Conservation (phyloP, 2,113 vertebrate species). For the Megaptera novaeangliae region DNA sequence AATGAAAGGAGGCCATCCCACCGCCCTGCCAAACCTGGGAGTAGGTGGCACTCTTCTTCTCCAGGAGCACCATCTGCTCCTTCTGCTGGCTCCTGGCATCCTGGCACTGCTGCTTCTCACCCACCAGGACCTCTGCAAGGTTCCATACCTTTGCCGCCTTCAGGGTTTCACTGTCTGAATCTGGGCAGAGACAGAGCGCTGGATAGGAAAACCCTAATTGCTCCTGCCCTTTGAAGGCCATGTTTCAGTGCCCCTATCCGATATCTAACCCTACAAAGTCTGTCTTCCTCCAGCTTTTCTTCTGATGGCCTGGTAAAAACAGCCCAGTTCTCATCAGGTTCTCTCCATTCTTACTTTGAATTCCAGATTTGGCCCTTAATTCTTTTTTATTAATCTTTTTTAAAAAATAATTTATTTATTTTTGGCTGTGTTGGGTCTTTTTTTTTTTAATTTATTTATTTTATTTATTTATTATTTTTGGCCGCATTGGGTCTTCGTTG, state of each 20-base stretch:
- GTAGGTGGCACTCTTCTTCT: slow-evolving; percentile 79
- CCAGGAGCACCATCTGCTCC: slow-evolving; percentile 80
- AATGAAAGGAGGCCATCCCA: not conserved
- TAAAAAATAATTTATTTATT: too few relatives aligned
- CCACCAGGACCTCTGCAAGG: slow-evolving; percentile 79
- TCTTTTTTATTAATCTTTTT: not conserved
- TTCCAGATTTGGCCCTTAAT: not conserved
- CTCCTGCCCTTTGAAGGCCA: not conserved
- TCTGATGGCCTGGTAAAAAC: not conserved
- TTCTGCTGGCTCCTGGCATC: slow-evolving; percentile 74
- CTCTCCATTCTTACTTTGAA: not conserved
- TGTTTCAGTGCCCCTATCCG: not conserved
- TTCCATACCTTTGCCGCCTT: slow-evolving; percentile 81
- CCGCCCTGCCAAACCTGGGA: slow-evolving; percentile 60
- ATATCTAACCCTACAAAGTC: not conserved
- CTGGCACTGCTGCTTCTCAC: slow-evolving; percentile 81
- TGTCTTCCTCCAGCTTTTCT: not conserved
- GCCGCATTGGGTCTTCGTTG: too few relatives aligned
- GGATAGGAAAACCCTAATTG: not conserved
- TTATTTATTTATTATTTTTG: too few relatives aligned
- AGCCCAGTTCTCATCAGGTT: not conserved
- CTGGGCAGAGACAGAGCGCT: slow-evolving; percentile 66
- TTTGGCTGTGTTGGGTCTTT: too few relatives aligned
- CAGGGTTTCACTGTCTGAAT: slow-evolving; percentile 82
- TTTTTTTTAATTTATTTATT: too few relatives aligned